phyloP scores from a whole-genome alignment of 2,797 vertebrate genomes.

The Hydrolagus colliei region DNA sequence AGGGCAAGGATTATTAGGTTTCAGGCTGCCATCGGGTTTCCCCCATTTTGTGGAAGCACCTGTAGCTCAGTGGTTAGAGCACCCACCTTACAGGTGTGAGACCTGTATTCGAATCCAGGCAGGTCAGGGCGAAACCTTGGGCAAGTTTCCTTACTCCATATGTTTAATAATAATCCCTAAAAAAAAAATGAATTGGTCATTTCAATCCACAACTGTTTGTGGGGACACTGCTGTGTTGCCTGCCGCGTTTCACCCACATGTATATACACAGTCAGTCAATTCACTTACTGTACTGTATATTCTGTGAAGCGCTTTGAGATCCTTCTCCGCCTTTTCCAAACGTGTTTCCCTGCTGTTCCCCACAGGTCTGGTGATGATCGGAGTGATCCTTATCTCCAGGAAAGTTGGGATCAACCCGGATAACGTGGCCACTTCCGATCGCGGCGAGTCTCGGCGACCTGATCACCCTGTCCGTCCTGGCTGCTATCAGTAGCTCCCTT shows the following conservation, averaged over 20 bases:
- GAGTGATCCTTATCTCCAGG: slow-evolving; percentile 75
- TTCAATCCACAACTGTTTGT: neutral
- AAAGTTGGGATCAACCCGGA: slow-evolving; percentile 88
- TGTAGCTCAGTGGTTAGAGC: neutral
- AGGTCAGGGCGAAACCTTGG: too few species aligned
- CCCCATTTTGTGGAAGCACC: too few species aligned
- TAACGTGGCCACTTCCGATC: slow-evolving; percentile 86
- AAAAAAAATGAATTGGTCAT: too few species aligned
- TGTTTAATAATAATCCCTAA: too few species aligned
- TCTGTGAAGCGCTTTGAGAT: neutral
- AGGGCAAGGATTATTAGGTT: too few species aligned
- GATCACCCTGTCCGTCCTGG: slow-evolving; percentile 81
- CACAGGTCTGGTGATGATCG: slow-evolving; percentile 80
- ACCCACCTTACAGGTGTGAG: too few species aligned
- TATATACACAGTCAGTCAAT: too few species aligned
- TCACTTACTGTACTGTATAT: too few species aligned
- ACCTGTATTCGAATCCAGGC: too few species aligned
- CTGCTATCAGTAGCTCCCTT: slow-evolving; percentile 73
- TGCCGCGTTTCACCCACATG: neutral
- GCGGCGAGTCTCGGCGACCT: slow-evolving; percentile 90
- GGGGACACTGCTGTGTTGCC: neutral
- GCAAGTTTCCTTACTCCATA: too few species aligned
- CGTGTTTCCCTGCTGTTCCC: slow-evolving; percentile 30
- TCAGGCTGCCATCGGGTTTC: too few species aligned
- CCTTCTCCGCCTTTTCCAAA: neutral